Evolutionary conservation across 2,113 vertebrate species (phyloP).

Genomic region (Alosa alosa): DNA sequence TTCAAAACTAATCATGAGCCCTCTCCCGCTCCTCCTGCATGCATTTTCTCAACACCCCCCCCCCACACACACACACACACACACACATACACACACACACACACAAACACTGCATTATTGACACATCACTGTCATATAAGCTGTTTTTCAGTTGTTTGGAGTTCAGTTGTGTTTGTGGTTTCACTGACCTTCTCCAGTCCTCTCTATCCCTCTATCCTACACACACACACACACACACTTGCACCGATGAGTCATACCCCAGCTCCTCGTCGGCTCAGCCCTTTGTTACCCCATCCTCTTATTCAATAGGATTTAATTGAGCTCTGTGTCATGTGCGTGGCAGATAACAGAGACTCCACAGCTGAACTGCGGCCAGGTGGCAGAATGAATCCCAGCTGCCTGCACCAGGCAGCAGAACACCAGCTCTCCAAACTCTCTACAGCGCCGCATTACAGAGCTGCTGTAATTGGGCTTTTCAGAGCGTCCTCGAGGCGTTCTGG

Average conservation of each 20-base stretch:
- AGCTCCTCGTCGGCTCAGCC: no score
- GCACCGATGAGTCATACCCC: background rate
- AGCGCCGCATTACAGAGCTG: background rate
- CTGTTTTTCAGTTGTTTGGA: no score
- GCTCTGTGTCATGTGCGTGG: no score
- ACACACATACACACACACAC: background rate
- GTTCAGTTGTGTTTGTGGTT: no score
- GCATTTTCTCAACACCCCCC: background rate
- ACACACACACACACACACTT: background rate
- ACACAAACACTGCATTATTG: background rate
- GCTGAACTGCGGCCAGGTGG: background rate
- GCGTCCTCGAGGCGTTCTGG: no score
- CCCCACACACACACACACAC: background rate
- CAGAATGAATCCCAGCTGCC: background rate
- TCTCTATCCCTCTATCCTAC: background rate
- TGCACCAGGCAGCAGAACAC: background rate
- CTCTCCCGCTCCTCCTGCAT: background rate
- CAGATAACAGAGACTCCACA: background rate
- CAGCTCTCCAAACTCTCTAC: background rate
- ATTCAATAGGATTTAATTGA: no score
- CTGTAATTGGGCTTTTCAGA: no score
- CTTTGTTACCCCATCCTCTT: no score
- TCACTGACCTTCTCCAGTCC: no score
- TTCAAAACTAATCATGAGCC: background rate
- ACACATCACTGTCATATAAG: no score